phyloP scores from a whole-genome alignment of 1,140 invertebrate species.

The Meloidogyne floridensis region DNA sequence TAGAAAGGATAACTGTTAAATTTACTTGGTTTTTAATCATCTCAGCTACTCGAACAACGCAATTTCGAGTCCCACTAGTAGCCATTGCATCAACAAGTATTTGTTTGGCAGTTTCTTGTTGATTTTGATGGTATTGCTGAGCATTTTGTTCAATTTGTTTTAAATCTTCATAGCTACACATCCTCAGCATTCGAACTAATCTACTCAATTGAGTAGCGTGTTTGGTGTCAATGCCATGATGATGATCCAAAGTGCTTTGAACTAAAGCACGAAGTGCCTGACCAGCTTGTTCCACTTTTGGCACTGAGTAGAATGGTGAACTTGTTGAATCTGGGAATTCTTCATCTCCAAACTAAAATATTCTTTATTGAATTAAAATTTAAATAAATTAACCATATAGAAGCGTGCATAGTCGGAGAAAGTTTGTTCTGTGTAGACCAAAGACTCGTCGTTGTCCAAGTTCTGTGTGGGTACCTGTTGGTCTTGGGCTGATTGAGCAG shows the following conservation, averaged over 20 bases:
- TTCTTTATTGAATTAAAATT: background rate
- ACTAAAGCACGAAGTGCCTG: conserved; percentile 31
- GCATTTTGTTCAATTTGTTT: conserved; percentile 34
- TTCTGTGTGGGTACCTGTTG: conserved; percentile 1
- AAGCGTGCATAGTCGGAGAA: conserved; percentile 50
- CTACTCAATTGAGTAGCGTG: conserved; percentile 29
- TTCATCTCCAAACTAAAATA: conserved; percentile 27
- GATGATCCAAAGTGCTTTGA: conserved; percentile 28
- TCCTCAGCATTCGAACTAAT: conserved; percentile 45
- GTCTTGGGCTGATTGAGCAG: background rate
- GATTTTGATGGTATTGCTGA: conserved; percentile 22
- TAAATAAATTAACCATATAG: conserved; percentile 33
- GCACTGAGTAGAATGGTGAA: conserved; percentile 40
- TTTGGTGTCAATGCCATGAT: conserved; percentile 39
- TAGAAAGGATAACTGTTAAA: background rate
- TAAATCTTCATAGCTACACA: conserved; percentile 43
- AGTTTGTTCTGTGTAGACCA: conserved; percentile 46
- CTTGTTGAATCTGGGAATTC: conserved; percentile 26
- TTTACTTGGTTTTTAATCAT: conserved; percentile 33
- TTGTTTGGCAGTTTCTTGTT: conserved; percentile 25
- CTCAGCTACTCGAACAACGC: conserved; percentile 40
- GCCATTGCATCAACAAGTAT: conserved; percentile 48
- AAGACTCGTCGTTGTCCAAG: conserved; percentile 39
- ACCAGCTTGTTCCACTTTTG: conserved; percentile 37
- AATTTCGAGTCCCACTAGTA: conserved; percentile 46